Percentiles rank a stretch among this genome's conserved stretches.
Evolutionary conservation across 2,113 vertebrate genomes (phyloP).

Genomic region (Bubalus kerabau): DNA sequence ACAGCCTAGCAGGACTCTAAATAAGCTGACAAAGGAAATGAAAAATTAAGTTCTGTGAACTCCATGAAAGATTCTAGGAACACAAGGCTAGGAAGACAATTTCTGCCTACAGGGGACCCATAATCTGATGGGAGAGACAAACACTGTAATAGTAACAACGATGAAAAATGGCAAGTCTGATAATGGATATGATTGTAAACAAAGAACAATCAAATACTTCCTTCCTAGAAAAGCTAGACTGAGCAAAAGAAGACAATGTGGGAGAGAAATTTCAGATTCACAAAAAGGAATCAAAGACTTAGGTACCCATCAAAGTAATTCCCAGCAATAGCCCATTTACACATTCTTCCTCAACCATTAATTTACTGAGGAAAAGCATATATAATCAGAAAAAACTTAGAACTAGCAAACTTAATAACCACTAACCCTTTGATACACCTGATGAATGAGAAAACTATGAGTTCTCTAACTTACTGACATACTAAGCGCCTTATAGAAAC

Average conservation of each 20-base stretch:
- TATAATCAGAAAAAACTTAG: neutral
- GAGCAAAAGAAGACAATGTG: neutral
- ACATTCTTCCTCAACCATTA: neutral
- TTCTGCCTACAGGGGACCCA: neutral
- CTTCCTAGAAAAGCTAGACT: neutral
- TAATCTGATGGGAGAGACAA: neutral
- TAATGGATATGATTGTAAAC: neutral
- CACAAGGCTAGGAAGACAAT: neutral
- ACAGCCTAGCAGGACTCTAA: neutral
- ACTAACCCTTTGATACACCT: neutral
- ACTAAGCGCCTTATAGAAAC: neutral
- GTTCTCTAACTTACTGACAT: neutral
- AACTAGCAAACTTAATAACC: neutral
- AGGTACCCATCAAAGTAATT: neutral
- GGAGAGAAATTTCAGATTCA: neutral
- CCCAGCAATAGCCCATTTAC: neutral
- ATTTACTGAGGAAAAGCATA: neutral
- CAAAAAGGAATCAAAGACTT: neutral
- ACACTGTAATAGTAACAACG: neutral
- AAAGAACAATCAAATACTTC: neutral
- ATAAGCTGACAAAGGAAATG: neutral
- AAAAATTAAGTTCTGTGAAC: neutral
- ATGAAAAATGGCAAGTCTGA: neutral
- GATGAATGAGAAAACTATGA: neutral
- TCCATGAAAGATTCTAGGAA: neutral